These are phyloP conservation scores for Siniperca scherzeri DNA, from an alignment of 2,797 vertebrate species.

Conservation along the genomic window DNA sequence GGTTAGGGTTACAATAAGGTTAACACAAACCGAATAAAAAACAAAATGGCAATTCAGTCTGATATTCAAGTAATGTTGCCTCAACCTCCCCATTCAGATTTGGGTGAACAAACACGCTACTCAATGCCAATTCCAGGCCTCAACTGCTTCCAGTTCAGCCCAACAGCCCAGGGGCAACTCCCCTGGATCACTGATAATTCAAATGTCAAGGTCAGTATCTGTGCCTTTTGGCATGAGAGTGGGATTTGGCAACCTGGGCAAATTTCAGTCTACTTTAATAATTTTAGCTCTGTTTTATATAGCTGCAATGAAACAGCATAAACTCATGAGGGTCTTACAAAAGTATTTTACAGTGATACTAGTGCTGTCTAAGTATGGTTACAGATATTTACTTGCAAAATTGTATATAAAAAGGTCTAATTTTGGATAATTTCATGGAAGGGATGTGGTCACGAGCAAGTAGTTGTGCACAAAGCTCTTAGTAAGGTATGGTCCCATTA, in stretches of 20 bases:
- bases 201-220: slow-evolving; percentile 44
- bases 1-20: not conserved
- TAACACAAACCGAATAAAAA: slow-evolving; percentile 10
- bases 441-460: not conserved
- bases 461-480: not conserved
- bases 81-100: slow-evolving; percentile 36
- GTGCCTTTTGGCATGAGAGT: not conserved
- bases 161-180: slow-evolving; percentile 24
- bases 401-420: not conserved
- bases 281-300: slow-evolving; percentile 2
- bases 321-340: not conserved
- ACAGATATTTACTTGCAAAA: not conserved
- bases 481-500: not conserved
- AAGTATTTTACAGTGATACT: not conserved
- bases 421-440: slow-evolving; percentile 10
- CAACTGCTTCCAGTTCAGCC: slow-evolving; percentile 26
- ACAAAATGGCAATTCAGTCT: slow-evolving; percentile 14
- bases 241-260: slow-evolving; percentile 13
- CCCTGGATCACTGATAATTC: slow-evolving; percentile 41
- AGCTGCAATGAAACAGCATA: slow-evolving; percentile 6
- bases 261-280: not conserved
- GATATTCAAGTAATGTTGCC: slow-evolving; percentile 15
- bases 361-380: not conserved
- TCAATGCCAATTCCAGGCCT: slow-evolving; percentile 30
- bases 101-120: slow-evolving; percentile 28